A percentile compares a stretch with the other conserved stretches of the same genome.
Conservation (phyloP, 2,113 vertebrate genomes). For the Brienomyrus longianalis region DNA sequence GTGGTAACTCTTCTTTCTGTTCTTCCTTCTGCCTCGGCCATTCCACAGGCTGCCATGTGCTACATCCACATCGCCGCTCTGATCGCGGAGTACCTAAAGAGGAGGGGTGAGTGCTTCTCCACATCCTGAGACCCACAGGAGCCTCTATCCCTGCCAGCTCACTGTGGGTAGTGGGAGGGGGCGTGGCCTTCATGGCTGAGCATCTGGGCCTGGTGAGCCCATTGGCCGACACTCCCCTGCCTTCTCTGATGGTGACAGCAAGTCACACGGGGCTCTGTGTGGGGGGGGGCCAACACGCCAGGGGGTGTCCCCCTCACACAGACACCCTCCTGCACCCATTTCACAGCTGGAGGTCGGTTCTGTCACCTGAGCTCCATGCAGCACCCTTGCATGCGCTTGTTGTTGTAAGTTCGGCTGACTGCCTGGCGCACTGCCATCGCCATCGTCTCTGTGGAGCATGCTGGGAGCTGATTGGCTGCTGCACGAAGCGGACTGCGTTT, state of each 20-base stretch:
- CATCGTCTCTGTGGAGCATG: not conserved
- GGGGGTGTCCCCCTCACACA: not conserved
- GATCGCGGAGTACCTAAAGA: constrained; percentile 92
- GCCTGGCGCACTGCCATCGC: not conserved
- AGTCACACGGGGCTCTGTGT: not conserved
- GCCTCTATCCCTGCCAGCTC: not conserved
- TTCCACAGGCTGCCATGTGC: constrained; percentile 87
- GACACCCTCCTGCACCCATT: not conserved
- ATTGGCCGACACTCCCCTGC: not conserved
- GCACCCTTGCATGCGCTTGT: not conserved
- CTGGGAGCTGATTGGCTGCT: constrained; percentile 18
- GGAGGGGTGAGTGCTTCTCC: constrained; percentile 74
- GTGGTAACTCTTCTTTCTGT: not conserved
- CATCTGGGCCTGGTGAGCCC: not conserved
- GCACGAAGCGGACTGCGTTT: not conserved
- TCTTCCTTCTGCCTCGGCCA: constrained; percentile 15
- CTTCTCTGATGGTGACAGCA: not conserved
- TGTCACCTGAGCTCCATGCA: not conserved
- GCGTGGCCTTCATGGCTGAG: constrained; percentile 13
- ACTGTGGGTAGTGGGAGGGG: not conserved
- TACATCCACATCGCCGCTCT: constrained; percentile 96
- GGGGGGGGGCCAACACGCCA: not conserved
- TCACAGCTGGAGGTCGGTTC: not conserved
- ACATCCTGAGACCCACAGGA: not conserved
- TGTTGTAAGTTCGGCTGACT: not conserved